phyloP scores from a whole-genome alignment of 37 sponge, comb jelly and placozoan genomes.

The Spongilla lacustris region DNA sequence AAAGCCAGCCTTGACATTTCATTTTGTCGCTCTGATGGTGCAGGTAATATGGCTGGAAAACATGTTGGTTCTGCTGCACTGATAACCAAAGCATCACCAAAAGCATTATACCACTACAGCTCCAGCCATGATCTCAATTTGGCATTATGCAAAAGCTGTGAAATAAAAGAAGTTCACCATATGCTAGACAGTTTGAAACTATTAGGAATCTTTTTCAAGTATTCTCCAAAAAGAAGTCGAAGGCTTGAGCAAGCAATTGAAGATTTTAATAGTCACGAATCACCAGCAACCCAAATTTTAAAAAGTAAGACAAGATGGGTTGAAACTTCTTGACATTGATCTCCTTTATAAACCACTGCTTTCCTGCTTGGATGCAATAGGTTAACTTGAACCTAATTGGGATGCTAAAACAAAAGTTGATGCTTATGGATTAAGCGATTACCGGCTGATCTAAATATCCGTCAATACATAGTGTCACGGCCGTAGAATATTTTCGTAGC shows the following conservation, averaged over 20 bases:
- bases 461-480: too few species aligned
- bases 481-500: too few species aligned
- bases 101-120: conserved; percentile 28
- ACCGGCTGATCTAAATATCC: too few species aligned
- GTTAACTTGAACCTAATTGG: background rate
- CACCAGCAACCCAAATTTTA: too few species aligned
- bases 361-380: conserved; percentile 38
- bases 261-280: background rate
- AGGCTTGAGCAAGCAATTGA: conserved; percentile 4
- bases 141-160: conserved; percentile 18
- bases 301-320: conserved; percentile 34
- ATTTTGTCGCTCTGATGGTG: conserved; percentile 8
- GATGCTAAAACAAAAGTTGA: conserved; percentile 32
- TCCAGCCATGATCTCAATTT: conserved; percentile 44
- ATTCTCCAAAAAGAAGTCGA: background rate
- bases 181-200: conserved; percentile 20
- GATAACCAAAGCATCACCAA: background rate
- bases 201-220: conserved; percentile 28
- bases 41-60: conserved; percentile 13
- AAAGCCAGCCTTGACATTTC: background rate
- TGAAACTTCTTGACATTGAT: conserved; percentile 12
- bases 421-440: conserved; percentile 48
- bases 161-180: conserved; percentile 11
- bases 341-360: background rate
- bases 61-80: background rate